Conservation (phyloP, 2,797 vertebrate species). For the Lacerta agilis region DNA sequence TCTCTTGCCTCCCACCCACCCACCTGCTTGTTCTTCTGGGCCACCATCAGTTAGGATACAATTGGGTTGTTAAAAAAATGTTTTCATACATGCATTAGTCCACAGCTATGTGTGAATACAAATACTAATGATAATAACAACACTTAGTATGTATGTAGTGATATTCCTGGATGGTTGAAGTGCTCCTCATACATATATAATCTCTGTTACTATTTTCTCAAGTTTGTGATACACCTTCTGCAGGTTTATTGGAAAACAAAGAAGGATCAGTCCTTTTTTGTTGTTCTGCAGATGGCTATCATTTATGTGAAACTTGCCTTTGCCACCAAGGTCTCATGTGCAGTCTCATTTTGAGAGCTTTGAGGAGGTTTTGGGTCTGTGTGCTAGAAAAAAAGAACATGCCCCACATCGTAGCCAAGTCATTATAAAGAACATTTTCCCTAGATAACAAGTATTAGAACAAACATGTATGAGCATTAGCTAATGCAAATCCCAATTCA, state of each 20-base stretch:
- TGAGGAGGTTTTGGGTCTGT: slow-evolving; percentile 56
- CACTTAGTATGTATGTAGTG: neutral
- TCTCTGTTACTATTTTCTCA: slow-evolving; percentile 64
- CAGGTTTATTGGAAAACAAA: slow-evolving; percentile 51
- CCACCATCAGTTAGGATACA: neutral
- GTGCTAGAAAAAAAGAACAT: slow-evolving; percentile 48
- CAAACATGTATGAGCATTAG: slow-evolving; percentile 70
- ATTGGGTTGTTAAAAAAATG: neutral
- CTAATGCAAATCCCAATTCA: slow-evolving; percentile 63
- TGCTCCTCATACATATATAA: neutral
- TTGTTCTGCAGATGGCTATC: slow-evolving; percentile 73
- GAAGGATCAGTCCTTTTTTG: slow-evolving; percentile 67
- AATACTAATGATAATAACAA: neutral
- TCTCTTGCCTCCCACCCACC: neutral
- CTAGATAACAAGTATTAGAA: slow-evolving; percentile 71
- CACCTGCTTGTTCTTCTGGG: neutral
- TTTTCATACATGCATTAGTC: neutral
- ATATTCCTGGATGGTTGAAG: neutral
- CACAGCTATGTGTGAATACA: neutral
- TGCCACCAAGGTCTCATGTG: slow-evolving; percentile 65
- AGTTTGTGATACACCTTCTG: slow-evolving; percentile 71
- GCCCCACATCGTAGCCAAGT: slow-evolving; percentile 66
- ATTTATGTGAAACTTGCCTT: slow-evolving; percentile 70
- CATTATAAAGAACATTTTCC: slow-evolving; percentile 67
- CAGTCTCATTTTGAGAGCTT: slow-evolving; percentile 72